These are phyloP conservation scores for Ryuthela nishihirai DNA, from an alignment of 2,888 invertebrate species.

Conservation along the genomic window DNA sequence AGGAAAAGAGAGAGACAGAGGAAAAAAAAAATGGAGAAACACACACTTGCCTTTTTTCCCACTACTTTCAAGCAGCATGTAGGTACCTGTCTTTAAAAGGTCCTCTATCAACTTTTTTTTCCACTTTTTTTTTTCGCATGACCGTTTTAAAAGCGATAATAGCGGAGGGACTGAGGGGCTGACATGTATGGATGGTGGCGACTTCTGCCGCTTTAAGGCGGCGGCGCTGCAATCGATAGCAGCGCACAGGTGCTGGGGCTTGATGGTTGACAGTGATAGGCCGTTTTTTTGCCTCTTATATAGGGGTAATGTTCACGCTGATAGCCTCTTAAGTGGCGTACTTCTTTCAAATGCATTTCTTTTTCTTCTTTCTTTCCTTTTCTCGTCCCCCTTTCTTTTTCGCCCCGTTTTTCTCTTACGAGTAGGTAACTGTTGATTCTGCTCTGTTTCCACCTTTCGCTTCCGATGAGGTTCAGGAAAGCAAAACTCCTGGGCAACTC, in stretches of 20 bases:
- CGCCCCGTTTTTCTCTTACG: conserved; percentile 5
- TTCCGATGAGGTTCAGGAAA: conserved; percentile 26
- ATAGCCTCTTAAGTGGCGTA: conserved; percentile 34
- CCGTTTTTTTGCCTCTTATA: conserved; percentile 31
- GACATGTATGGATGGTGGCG: conserved; percentile 33
- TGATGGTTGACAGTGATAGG: conserved; percentile 37
- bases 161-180: conserved; percentile 14
- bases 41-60: too few species aligned
- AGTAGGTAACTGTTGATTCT: conserved; percentile 35
- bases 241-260: conserved; percentile 33
- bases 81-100: conserved; percentile 36
- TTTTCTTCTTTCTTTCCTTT: conserved; percentile 13
- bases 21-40: conserved; percentile 25
- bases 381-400: conserved; percentile 12
- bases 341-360: conserved; percentile 32
- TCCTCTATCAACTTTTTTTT: conserved; percentile 36
- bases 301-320: conserved; percentile 36
- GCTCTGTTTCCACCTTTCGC: conserved; percentile 17
- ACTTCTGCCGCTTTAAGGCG: conserved; percentile 27
- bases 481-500: conserved; percentile 9
- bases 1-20: not conserved
- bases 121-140: conserved; percentile 9
- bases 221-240: conserved; percentile 35
- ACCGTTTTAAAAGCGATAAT: conserved; percentile 39
- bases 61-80: conserved; percentile 21